Evolutionary conservation across 2,113 vertebrate species (phyloP).

Genomic region (Leucopsar rothschildi): DNA sequence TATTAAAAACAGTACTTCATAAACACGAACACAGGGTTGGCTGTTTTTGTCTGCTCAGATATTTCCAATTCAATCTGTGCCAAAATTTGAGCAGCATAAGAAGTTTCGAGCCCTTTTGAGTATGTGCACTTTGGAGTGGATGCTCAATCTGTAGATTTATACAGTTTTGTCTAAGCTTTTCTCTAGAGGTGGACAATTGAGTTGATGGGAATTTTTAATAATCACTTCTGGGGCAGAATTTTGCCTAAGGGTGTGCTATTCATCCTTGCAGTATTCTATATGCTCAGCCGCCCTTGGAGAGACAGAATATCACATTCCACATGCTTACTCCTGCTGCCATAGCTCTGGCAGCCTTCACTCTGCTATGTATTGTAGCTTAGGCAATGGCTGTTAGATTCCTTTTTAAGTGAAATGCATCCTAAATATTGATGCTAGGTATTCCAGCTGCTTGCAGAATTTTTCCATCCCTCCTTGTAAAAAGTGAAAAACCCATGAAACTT

Average conservation of each 20-base stretch:
- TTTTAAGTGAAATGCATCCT: background rate
- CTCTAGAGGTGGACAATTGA: background rate
- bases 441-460: background rate
- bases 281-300: background rate
- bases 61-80: background rate
- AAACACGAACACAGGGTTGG: background rate
- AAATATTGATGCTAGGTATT: background rate
- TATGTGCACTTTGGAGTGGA: background rate
- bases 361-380: background rate
- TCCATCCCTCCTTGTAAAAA: background rate
- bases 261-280: background rate
- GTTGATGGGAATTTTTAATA: background rate
- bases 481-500: background rate
- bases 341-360: background rate
- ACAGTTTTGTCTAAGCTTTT: background rate
- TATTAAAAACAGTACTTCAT: background rate
- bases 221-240: background rate
- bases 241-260: background rate
- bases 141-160: background rate
- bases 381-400: background rate
- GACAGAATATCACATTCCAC: background rate
- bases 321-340: background rate
- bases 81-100: background rate
- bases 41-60: background rate
- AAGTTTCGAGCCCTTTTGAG: background rate